Conservation (phyloP, 2,797 vertebrate species). For the Taeniopygia guttata region DNA sequence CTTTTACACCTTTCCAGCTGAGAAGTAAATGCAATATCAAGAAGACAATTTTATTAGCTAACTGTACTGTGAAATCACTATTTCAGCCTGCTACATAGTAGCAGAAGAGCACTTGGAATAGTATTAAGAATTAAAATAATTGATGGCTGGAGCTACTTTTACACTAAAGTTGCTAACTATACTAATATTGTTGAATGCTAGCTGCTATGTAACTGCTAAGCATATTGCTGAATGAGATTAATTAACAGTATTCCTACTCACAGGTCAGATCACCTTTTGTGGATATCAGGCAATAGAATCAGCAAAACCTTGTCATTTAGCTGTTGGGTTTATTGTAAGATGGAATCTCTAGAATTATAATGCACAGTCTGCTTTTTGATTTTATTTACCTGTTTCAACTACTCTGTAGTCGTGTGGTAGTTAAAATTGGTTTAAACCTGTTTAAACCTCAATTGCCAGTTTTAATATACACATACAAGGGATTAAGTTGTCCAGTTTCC, state of each 20-base stretch:
- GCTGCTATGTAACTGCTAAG: background rate
- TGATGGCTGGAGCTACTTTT: background rate
- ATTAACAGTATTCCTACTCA: background rate
- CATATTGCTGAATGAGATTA: background rate
- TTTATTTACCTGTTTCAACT: slow-evolving; percentile 24
- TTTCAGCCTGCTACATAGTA: background rate
- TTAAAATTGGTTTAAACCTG: slow-evolving; percentile 26
- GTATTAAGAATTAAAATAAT: background rate
- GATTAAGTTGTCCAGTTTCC: background rate
- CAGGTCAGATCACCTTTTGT: slow-evolving; percentile 40
- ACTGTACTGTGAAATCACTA: background rate
- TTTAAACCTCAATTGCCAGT: background rate
- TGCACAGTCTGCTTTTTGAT: background rate
- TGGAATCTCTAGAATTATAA: slow-evolving; percentile 23
- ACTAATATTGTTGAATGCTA: background rate
- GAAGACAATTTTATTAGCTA: background rate
- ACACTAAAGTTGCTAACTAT: background rate
- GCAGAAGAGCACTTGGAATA: background rate
- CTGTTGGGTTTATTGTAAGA: slow-evolving; percentile 35
- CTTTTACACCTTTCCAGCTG: background rate
- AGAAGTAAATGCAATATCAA: background rate
- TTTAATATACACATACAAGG: background rate
- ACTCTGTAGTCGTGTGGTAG: background rate
- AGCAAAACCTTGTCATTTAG: slow-evolving; percentile 51
- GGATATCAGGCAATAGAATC: slow-evolving; percentile 23